Base-by-base conservation (phyloP, 1,140 invertebrate species). In the Bursaphelenchus mucronatus region DNA sequence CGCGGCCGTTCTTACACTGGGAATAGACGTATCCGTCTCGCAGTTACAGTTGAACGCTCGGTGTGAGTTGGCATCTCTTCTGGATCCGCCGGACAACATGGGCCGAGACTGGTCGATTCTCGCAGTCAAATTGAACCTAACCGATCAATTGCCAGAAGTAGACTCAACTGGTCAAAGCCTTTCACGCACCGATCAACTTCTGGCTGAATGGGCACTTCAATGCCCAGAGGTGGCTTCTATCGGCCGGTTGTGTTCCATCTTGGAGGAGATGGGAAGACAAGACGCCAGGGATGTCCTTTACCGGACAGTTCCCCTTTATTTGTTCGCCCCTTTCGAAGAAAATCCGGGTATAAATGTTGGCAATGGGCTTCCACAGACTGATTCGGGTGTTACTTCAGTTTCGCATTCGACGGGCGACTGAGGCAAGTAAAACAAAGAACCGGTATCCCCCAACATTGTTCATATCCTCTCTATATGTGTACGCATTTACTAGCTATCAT, bases 101-200 rank as follows among this genome's bases (percentile, higher is more conserved):
- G 90, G 90, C 10, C 84, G 87, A 67, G 90, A 91, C 78, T 91
- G 90, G 90, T 90, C 89, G 79, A 83, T 91, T 61, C 80, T 91
- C 40, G 89, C 89, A 5, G 86, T 91, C 0, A 84, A 87, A 64
- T 81, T 91, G 40, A 89, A 89, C 21, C 82, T 88, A 56, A 79
- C 84, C 30, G 85, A 87, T 52, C 80, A 83, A 54, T 67, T 87
- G 13, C 86, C 86, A 10, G 76, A 81, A 19, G 86, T 87, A 66
- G 72, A 79, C 30, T 77, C 72, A 9, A 75, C 79, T 49, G 76
- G 80, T 49, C 76, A 71, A 21, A 70, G 69, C 15, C 72, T 82
- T 13, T 85, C 85, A 54, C 79, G 82, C 39, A 86, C 85, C 3
- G 82, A 84, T 56, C 76, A 82, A 63, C n/a, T 86, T 13, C 66